Conservation (phyloP, 2,888 invertebrate genomes). For the Caenorhabditis wallacei region DNA sequence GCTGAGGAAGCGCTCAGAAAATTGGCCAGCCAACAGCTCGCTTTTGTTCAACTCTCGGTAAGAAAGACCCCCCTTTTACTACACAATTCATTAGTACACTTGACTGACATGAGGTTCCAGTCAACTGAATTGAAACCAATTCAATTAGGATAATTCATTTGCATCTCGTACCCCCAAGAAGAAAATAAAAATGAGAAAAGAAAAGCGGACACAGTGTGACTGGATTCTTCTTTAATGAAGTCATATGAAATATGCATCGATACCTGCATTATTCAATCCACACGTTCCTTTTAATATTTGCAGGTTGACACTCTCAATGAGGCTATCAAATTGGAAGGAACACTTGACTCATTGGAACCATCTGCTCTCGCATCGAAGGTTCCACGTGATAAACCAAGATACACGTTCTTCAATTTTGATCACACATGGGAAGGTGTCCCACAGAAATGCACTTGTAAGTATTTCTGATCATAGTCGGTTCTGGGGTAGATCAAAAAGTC, state of each 20-base stretch:
- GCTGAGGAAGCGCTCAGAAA: constrained; percentile 89
- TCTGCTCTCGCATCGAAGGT: constrained; percentile 89
- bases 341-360: constrained; percentile 88
- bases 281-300: neutral
- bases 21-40: constrained; percentile 88
- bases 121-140: constrained; percentile 24
- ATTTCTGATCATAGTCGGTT: neutral
- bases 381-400: constrained; percentile 89
- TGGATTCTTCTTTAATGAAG: neutral
- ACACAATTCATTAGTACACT: neutral
- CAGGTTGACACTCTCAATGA: constrained; percentile 90
- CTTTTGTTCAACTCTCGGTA: constrained; percentile 92
- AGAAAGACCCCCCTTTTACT: constrained; percentile 73
- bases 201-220: constrained; percentile 3
- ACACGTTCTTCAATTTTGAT: constrained; percentile 89
- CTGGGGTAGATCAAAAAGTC: neutral
- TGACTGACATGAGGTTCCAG: constrained; percentile 4
- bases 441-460: constrained; percentile 89
- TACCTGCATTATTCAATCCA: constrained; percentile 6
- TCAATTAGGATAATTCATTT: constrained; percentile 31
- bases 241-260: constrained; percentile 3
- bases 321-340: constrained; percentile 90
- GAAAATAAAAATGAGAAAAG: constrained; percentile 4
- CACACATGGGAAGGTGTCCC: constrained; percentile 96
- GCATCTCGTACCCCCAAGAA: neutral